Percentiles rank a stretch among this genome's conserved stretches.
phyloP scores from a whole-genome alignment of 23 tunicate species.

The Trididemnum clinides region DNA sequence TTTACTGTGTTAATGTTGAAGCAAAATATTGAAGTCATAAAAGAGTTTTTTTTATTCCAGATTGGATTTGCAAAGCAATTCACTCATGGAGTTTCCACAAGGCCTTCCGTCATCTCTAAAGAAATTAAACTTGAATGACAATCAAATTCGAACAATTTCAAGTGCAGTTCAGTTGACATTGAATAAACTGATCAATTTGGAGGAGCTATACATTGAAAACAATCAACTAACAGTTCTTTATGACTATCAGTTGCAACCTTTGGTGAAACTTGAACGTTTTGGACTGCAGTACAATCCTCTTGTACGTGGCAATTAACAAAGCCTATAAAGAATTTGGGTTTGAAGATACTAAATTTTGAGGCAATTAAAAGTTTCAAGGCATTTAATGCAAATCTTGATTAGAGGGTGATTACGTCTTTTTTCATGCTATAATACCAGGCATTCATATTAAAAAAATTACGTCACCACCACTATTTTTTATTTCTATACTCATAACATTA shows the following conservation, averaged over 20 bases:
- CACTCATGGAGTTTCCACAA: slow-evolving; percentile 51
- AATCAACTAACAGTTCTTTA: slow-evolving; percentile 38
- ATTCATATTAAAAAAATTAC: too few relatives aligned
- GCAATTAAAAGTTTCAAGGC: too few relatives aligned
- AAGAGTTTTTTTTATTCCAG: slow-evolving; percentile 7
- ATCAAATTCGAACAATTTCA: slow-evolving; percentile 47
- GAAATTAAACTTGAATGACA: slow-evolving; percentile 21
- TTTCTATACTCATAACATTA: background rate
- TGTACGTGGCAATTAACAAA: too few relatives aligned
- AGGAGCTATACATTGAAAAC: slow-evolving; percentile 16
- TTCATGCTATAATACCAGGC: too few relatives aligned
- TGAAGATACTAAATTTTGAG: too few relatives aligned
- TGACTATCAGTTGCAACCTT: slow-evolving; percentile 28
- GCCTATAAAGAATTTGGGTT: too few relatives aligned
- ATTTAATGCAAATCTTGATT: too few relatives aligned
- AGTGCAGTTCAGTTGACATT: slow-evolving; percentile 35
- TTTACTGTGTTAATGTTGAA: background rate
- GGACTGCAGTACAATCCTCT: slow-evolving; percentile 53
- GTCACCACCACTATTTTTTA: background rate
- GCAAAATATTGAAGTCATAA: background rate
- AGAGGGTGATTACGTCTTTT: too few relatives aligned
- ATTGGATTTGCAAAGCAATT: slow-evolving; percentile 39
- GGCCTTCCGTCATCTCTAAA: slow-evolving; percentile 51
- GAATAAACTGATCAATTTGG: slow-evolving; percentile 34
- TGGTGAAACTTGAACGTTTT: slow-evolving; percentile 18